These are phyloP conservation scores for Porphyrio hochstetteri DNA, from an alignment of 2,113 vertebrate genomes.

Conservation along the genomic window DNA sequence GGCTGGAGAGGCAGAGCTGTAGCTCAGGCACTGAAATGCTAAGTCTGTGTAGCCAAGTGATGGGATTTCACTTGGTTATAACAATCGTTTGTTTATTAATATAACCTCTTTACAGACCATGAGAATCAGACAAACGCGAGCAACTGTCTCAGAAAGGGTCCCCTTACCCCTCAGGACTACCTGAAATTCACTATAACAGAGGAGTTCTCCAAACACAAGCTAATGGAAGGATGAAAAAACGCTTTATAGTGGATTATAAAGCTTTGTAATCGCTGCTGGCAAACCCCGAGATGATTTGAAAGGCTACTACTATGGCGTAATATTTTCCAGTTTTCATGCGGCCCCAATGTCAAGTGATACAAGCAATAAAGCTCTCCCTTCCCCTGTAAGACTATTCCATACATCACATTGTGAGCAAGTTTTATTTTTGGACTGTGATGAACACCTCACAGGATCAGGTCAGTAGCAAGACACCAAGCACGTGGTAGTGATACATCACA, in stretches of 20 bases:
- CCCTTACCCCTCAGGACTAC: not conserved
- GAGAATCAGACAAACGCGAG: not conserved
- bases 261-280: not conserved
- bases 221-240: not conserved
- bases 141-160: not conserved
- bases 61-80: not conserved
- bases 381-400: constrained; percentile 63
- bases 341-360: constrained; percentile 24
- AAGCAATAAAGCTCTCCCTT: constrained; percentile 45
- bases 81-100: not conserved
- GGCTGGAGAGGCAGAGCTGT: not conserved
- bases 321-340: constrained; percentile 46
- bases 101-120: not conserved
- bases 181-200: not conserved
- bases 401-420: constrained; percentile 60
- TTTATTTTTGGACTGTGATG: constrained; percentile 67
- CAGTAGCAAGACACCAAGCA: constrained; percentile 18
- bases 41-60: not conserved
- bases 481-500: constrained; percentile 41
- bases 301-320: not conserved
- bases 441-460: constrained; percentile 47
- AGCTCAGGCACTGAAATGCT: not conserved
- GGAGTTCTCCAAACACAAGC: not conserved
- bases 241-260: not conserved
- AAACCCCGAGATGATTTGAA: not conserved